Evolutionary conservation across 2,888 invertebrate genomes (phyloP), one percentile per base, ranked within the genome.

Genomic region (Zygothrica quintamaculata): DNA sequence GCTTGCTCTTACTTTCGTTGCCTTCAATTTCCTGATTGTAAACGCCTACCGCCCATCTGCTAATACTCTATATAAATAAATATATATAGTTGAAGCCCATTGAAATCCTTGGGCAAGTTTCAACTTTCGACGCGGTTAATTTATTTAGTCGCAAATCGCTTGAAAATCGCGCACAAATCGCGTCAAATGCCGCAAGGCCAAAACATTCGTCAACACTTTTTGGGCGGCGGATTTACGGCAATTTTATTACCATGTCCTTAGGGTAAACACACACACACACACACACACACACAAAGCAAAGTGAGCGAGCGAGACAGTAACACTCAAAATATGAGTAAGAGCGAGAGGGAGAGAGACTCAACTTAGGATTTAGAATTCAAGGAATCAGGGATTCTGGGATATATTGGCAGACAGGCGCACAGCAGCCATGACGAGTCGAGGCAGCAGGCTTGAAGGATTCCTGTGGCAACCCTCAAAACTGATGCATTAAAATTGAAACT

Each of bases 161-260:
- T 39, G 43, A 47, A 59, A 74, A 74, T 47, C 80, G 78, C 79
- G 55, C 65, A 36, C 79, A 57, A 53, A 69, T 69, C 60, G 67
- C 65, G 48, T 29, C 70, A 74, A 73, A 68, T 65, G 77, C 69
- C 62, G 50, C 47, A 43, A 64, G 78, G 64, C 62, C 36, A 12
- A 65, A 57, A 58, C 67, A 74, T 77, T 81, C 81, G 77, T 81
- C 74, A 77, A 81, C 82, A 77, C 70, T 68, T 82, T 87, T 65
- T 70, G 74, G 66, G 68, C 57, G 31, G 47, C 31, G 74, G 70
- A 74, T 79, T 77, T 81, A 58, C 65, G 60, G 81, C 77, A 84
- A 82, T 82, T 82, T 82, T 82, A 82, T 82, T 82, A 82, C 88
- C 82, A 65, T 70, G 85, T 84, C 82, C 82, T 81, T 50, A 33